phyloP scores from a whole-genome alignment of 2,113 vertebrate genomes.

The Zapus hudsonius region DNA sequence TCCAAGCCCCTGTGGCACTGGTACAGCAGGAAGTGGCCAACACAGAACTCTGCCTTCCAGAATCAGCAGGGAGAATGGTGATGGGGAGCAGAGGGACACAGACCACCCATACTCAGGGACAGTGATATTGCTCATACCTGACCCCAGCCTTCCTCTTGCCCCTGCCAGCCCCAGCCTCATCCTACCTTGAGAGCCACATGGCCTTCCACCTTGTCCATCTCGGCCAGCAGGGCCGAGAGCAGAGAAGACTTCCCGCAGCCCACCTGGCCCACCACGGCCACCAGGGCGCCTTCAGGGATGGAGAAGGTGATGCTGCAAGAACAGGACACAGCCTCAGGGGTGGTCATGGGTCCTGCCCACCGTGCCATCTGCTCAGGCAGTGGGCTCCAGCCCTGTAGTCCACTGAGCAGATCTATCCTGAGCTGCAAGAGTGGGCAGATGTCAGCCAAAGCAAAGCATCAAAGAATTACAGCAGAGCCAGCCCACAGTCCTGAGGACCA shows the following conservation, averaged over 20 bases:
- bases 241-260: slow-evolving; percentile 96
- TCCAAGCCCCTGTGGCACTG: too few relatives aligned
- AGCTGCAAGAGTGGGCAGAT: too few relatives aligned
- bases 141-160: background rate
- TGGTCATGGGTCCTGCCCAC: too few relatives aligned
- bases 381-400: too few relatives aligned
- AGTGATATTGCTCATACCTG: background rate
- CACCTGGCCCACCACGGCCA: slow-evolving; percentile 96
- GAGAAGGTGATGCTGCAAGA: slow-evolving; percentile 90
- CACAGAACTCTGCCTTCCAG: background rate
- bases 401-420: too few relatives aligned
- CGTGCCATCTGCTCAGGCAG: too few relatives aligned
- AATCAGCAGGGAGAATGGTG: background rate
- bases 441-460: background rate
- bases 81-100: background rate
- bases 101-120: background rate
- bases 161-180: too few relatives aligned
- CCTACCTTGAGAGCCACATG: slow-evolving; percentile 90
- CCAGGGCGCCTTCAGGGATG: slow-evolving; percentile 92
- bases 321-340: background rate
- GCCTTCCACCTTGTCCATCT: slow-evolving; percentile 96
- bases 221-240: slow-evolving; percentile 94
- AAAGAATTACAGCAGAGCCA: background rate
- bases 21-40: background rate
- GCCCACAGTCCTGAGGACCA: background rate